Percentiles rank a stretch among this genome's conserved stretches.
Evolutionary conservation across 2,113 vertebrate genomes (phyloP).

Genomic region (Megaceryle maxima): DNA sequence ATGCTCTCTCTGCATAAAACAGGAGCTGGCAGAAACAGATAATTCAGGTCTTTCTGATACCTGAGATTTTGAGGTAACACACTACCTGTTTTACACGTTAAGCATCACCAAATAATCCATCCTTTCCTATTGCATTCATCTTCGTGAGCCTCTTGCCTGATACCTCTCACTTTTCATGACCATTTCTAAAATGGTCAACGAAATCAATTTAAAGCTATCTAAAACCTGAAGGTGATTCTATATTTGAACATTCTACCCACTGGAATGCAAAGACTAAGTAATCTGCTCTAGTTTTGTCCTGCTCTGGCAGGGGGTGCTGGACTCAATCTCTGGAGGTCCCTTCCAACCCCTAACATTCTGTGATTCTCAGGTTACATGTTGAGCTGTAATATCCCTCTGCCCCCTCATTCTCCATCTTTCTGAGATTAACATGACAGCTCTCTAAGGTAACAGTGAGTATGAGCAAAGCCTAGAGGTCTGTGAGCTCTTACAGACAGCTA

Average conservation of each 20-base stretch:
- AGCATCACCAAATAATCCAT: neutral
- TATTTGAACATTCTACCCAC: neutral
- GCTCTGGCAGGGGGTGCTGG: no score
- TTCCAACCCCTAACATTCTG: no score
- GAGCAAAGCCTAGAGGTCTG: neutral
- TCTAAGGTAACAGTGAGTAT: neutral
- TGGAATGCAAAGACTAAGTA: neutral
- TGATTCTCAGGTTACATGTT: neutral
- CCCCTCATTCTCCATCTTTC: neutral
- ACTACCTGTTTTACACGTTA: neutral
- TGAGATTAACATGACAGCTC: neutral
- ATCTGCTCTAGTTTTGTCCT: neutral
- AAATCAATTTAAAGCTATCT: neutral
- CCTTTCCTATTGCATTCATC: neutral
- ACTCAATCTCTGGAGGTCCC: no score
- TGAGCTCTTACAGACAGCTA: neutral
- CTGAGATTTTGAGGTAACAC: neutral
- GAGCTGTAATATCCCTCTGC: neutral
- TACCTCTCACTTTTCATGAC: neutral
- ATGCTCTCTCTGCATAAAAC: neutral
- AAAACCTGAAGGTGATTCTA: neutral
- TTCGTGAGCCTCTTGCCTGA: rapidly evolving
- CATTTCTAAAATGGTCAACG: neutral
- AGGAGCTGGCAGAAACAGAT: neutral
- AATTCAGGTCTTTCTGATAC: neutral